These are phyloP conservation scores for Odontamblyopus lacepedii DNA, from an alignment of 2,797 vertebrate genomes.

Conservation along the genomic window DNA sequence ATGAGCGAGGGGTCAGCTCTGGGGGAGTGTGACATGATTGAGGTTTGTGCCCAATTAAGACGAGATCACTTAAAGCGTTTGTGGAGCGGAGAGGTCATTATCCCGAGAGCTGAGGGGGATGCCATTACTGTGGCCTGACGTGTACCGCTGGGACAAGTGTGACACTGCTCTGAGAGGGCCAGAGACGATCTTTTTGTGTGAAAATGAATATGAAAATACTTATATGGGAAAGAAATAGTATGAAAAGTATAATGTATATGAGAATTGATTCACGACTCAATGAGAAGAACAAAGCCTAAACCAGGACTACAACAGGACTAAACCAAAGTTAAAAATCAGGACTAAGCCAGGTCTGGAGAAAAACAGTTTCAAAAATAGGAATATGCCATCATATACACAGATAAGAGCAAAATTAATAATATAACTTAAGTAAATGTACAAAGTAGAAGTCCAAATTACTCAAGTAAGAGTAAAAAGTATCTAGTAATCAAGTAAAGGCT, in stretches of 20 bases:
- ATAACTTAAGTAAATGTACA: too few species aligned
- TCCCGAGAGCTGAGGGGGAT: conserved; percentile 55
- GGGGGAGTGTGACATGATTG: conserved; percentile 45
- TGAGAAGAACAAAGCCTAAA: background rate
- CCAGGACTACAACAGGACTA: too few species aligned
- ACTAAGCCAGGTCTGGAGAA: too few species aligned
- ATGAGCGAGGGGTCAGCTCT: conserved; percentile 39
- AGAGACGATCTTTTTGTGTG: conserved; percentile 17
- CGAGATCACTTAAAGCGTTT: conserved; percentile 64
- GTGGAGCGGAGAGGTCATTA: conserved; percentile 60
- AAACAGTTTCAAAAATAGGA: too few species aligned
- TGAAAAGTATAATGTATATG: background rate
- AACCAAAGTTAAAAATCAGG: too few species aligned
- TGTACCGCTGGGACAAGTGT: conserved; percentile 25
- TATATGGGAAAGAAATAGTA: background rate
- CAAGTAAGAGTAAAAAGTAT: too few species aligned
- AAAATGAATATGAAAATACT: background rate
- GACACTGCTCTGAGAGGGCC: conserved; percentile 8
- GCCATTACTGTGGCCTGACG: conserved; percentile 46
- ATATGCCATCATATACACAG: too few species aligned
- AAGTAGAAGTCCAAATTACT: too few species aligned
- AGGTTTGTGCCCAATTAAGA: conserved; percentile 70
- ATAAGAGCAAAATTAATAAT: too few species aligned
- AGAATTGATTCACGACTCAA: background rate
- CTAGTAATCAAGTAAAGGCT: too few species aligned